Evolutionary conservation across 2,888 invertebrate genomes (phyloP).

Genomic region (Dolichomitus sp.): DNA sequence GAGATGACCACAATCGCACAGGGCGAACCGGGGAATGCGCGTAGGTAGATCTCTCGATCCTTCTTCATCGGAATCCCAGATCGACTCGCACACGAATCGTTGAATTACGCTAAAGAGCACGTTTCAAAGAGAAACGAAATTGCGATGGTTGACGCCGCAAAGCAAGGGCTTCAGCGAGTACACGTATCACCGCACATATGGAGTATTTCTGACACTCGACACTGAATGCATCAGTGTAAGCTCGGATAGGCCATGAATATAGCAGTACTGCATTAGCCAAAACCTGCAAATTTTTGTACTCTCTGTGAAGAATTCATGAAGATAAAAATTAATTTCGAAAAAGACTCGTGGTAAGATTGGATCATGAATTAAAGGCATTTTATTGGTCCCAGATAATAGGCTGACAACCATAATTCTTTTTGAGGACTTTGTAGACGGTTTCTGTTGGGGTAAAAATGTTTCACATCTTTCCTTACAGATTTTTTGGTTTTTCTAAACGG

Average conservation of each 20-base stretch:
- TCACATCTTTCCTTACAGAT: no score
- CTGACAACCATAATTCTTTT: no score
- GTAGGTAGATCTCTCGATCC: conserved; percentile 67
- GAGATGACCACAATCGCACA: conserved; percentile 64
- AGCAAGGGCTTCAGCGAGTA: conserved; percentile 30
- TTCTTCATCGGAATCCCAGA: conserved; percentile 77
- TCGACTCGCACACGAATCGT: conserved; percentile 82
- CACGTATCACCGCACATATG: conserved; percentile 10
- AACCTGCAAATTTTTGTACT: not conserved
- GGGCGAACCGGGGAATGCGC: conserved; percentile 33
- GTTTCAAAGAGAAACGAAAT: conserved; percentile 62
- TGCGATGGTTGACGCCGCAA: conserved; percentile 47
- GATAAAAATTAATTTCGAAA: no score
- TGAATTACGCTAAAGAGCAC: conserved; percentile 83
- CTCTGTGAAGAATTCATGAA: no score
- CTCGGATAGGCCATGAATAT: conserved; percentile 15
- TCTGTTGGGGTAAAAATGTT: no score
- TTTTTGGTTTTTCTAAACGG: no score
- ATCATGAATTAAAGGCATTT: no score
- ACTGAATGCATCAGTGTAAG: conserved; percentile 1
- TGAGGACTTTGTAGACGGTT: no score
- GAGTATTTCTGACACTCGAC: conserved; percentile 39
- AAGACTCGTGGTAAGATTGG: no score
- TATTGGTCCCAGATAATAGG: no score
- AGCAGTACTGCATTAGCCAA: not conserved